Evolutionary conservation across 2,888 invertebrate genomes (phyloP), one percentile per base, ranked within the genome.

Genomic region (Agriotes lineatus): DNA sequence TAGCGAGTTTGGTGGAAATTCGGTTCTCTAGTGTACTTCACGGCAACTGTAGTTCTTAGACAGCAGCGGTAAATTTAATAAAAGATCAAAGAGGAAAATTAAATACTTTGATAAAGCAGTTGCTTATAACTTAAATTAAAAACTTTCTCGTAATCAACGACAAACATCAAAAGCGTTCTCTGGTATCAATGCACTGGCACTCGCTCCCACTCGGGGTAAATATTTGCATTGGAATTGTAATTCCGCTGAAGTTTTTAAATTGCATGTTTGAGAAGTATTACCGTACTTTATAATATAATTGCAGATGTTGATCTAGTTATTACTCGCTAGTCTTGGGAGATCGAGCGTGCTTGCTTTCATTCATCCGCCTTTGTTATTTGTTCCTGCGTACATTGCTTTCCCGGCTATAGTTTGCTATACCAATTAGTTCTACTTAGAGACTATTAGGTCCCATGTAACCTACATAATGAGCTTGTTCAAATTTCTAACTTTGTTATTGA

Each of bases 161-260:
- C 67, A 72, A 72, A 70, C 72, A 70, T 72, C 70, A 68, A 70
- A 72, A 67, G 72, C 65, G 12, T 67, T 48, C 62, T 37, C 48
- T 44, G 19, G 48, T 68, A 68, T 68, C 67, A 58, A 58, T 68
- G 50, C 62, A 48, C 35, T 42, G 2, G 35, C n/a, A 22, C 48
- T 48, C 66, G 56, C 45, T 64, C 37, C 57, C 30, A n/a, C 52
- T 56, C 20, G 39, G 9, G 25, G 62, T 67, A 75, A 75, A 72
- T 73, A 75, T 75, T 75, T 73, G 69, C 73, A 65, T 67, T 72
- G 65, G 68, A 73, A 71, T 73, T 73, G 69, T 72, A 73, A 75
- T 75, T 73, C 63, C 59, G 39, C 35, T 44, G 68, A 64, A 63
- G 67, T 66, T 71, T 68, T 71, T 67, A 74, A 72, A 74, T 72